phyloP scores from a whole-genome alignment of 2,888 invertebrate species.

The Coenonympha glycerion region DNA sequence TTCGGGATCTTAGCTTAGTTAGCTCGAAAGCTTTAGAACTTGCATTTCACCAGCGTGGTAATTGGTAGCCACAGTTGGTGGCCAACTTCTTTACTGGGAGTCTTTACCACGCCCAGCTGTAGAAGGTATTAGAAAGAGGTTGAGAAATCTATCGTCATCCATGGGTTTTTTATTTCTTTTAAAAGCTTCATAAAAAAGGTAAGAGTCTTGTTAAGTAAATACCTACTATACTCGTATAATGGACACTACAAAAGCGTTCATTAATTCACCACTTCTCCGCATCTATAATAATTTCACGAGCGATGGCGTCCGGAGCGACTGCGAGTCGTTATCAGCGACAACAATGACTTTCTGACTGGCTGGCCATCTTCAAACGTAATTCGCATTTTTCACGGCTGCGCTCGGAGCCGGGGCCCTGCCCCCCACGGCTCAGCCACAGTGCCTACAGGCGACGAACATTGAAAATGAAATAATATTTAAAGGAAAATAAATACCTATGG shows the following conservation, averaged over 20 bases:
- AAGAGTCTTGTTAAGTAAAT: not conserved
- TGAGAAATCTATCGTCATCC: too few relatives aligned
- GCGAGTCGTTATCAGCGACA: slow-evolving; percentile 59
- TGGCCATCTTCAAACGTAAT: slow-evolving; percentile 38
- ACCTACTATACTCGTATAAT: slow-evolving; percentile 4
- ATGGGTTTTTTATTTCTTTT: too few relatives aligned
- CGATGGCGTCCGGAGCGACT: slow-evolving; percentile 38
- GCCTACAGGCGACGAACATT: not conserved
- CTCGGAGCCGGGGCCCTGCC: slow-evolving; percentile 8
- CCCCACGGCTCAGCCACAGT: not conserved
- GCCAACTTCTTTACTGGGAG: too few relatives aligned
- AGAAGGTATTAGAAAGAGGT: too few relatives aligned
- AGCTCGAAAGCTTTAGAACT: too few relatives aligned
- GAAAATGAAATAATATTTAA: not conserved
- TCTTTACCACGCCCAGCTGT: too few relatives aligned
- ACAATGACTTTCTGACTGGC: slow-evolving; percentile 72
- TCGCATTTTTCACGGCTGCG: slow-evolving; percentile 37
- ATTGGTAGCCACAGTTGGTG: too few relatives aligned
- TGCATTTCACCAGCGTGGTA: too few relatives aligned
- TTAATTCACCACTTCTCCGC: slow-evolving; percentile 51
- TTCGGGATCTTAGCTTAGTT: too few relatives aligned
- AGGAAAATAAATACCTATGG: not conserved
- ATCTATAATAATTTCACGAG: slow-evolving; percentile 60
- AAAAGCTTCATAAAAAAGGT: too few relatives aligned
- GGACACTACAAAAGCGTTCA: slow-evolving; percentile 24